Evolutionary conservation across 2,797 vertebrate genomes (phyloP), one percentile per base, ranked within the genome.

Genomic region (Esox masquinongy): DNA sequence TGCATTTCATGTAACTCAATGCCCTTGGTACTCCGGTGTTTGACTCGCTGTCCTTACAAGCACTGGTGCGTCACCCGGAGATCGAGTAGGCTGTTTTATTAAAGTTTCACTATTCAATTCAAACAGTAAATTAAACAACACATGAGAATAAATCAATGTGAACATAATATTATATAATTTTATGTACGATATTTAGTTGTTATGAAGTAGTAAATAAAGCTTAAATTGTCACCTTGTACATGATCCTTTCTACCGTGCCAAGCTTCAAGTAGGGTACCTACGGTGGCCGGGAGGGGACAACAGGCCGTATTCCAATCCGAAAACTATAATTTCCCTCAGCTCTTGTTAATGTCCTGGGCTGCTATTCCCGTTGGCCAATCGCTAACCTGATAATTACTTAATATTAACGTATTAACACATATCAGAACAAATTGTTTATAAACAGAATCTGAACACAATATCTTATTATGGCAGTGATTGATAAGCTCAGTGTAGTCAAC

Each of bases 201-300:
- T 31, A 66, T 7, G 19, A n/a, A 59, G 29, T 17, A 70, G 47
- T 17, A 29, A 4, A 29, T 51, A 29, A 26, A 70, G 47, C 26
- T n/a, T 56, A 22, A 19, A 72, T 34, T 39, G 53, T 92, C 91
- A 93, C 91, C 91, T 93, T 93, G 88, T 91, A 74, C 82, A 80
- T 84, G 85, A 82, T 80, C 80, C 8, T 49, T 0, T 19, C 0
- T 29, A 11, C 26, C 4, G 5, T 14, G 22, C 80, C 86, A 86
- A 83, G 74, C 74, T 29, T 49, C n/a, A 15, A 70, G 26, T 0
- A 47, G 11, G 4, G 43, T 5, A 1, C 67, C 17, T 91, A 92
- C 90, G 91, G 91, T 67, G 86, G 31, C 82, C 68, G 69, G 2
- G 16, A 36, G 86, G 81, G 85, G 84, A 86, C 91, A 84, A 0